Conservation (phyloP, 2,888 invertebrate genomes). For the Lottia scabra region DNA sequence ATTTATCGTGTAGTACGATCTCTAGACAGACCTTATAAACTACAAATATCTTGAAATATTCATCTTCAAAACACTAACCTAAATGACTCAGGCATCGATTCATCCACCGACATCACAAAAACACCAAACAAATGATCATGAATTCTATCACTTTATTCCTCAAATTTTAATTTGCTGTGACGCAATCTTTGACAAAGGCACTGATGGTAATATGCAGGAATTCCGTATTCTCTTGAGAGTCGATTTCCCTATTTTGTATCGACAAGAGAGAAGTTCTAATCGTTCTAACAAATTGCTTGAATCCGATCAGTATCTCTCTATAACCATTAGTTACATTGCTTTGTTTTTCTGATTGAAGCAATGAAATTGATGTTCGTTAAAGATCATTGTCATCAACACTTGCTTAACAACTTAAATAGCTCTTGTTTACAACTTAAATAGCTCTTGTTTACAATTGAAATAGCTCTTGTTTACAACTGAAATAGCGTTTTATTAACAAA, state of each 20-base stretch:
- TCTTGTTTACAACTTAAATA: no score
- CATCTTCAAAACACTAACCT: neutral
- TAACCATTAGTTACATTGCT: no score
- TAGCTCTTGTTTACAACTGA: no score
- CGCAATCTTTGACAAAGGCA: conserved; percentile 6
- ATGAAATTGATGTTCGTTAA: no score
- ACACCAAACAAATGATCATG: neutral
- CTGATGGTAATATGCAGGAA: neutral
- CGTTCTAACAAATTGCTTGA: neutral
- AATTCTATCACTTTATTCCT: neutral
- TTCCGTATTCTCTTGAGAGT: neutral
- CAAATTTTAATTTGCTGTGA: conserved; percentile 6
- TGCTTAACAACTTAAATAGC: no score
- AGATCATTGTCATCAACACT: no score
- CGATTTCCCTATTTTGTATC: neutral
- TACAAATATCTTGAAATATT: neutral
- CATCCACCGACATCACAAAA: neutral
- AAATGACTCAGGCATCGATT: conserved; percentile 1
- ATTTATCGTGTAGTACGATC: neutral
- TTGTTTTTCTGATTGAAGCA: no score
- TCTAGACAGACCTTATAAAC: neutral
- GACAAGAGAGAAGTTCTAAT: neutral
- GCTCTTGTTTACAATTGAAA: no score
- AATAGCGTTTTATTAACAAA: no score
- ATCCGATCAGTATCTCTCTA: neutral